A percentile compares a stretch with the other conserved stretches of the same genome.
These are phyloP conservation scores for Bellardia bayeri DNA, from an alignment of 2,888 invertebrate species.

Conservation along the genomic window DNA sequence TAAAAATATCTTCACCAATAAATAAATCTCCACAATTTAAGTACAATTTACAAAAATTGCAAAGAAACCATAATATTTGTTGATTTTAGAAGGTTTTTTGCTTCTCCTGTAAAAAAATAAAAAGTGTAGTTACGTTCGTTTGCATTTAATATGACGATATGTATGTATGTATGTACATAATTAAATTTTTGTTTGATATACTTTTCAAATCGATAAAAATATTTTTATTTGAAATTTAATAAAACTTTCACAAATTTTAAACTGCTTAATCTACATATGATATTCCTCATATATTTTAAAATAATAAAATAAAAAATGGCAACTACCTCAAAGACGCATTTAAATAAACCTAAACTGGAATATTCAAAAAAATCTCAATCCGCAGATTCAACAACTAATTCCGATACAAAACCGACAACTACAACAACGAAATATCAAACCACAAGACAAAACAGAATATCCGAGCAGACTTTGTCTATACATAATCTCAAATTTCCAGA, in stretches of 20 bases:
- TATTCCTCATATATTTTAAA: neutral
- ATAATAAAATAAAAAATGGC: slow-evolving; percentile 10
- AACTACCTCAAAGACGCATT: neutral
- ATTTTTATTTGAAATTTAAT: too few species aligned
- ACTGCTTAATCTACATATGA: neutral
- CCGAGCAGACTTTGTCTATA: slow-evolving; percentile 68
- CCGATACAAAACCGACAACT: neutral
- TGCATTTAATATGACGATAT: too few species aligned
- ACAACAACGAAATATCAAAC: neutral
- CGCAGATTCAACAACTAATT: slow-evolving; percentile 8
- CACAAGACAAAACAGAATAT: neutral
- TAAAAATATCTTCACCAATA: too few species aligned
- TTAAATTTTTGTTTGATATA: too few species aligned
- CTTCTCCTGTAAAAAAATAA: too few species aligned
- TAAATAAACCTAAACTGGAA: neutral
- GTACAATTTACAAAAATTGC: too few species aligned
- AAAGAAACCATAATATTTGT: too few species aligned
- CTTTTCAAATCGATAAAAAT: too few species aligned
- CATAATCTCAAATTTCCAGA: slow-evolving; percentile 78
- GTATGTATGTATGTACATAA: too few species aligned
- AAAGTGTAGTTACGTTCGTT: too few species aligned
- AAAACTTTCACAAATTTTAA: neutral
- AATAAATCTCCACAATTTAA: too few species aligned
- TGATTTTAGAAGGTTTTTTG: too few species aligned
- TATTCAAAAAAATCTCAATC: neutral